Conservation (phyloP, 2,113 vertebrate species). For the Uropsilus gracilis region DNA sequence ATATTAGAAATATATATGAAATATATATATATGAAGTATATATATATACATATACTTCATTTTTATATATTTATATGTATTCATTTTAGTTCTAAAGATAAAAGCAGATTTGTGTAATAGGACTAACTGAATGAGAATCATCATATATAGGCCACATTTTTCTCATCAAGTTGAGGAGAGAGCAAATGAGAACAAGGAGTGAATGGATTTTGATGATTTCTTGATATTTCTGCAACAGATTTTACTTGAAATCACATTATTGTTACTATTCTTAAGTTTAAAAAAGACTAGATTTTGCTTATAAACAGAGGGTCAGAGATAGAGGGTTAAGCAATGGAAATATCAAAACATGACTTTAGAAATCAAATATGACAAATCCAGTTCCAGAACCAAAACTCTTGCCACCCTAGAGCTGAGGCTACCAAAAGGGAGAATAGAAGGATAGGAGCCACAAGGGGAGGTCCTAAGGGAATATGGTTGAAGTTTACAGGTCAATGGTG, state of each 20-base stretch:
- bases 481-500: too few species aligned
- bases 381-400: too few species aligned
- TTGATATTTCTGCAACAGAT: background rate
- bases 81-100: too few species aligned
- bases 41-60: too few species aligned
- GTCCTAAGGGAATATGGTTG: too few species aligned
- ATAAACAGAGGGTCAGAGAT: background rate
- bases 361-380: background rate
- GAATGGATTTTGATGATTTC: background rate
- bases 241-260: background rate
- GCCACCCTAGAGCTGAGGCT: too few species aligned
- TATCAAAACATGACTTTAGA: background rate
- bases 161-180: background rate
- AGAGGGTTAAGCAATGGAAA: background rate
- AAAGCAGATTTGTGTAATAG: background rate
- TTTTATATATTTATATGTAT: too few species aligned
- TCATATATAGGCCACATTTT: background rate
- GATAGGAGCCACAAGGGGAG: too few species aligned
- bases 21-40: too few species aligned
- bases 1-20: too few species aligned
- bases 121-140: background rate
- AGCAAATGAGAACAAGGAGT: background rate
- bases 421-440: too few species aligned
- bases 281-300: background rate
- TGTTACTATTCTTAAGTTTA: background rate